Evolutionary conservation across 1,140 invertebrate species (phyloP), one percentile per base, ranked within the genome.

Genomic region (Araneus ventricosus): DNA sequence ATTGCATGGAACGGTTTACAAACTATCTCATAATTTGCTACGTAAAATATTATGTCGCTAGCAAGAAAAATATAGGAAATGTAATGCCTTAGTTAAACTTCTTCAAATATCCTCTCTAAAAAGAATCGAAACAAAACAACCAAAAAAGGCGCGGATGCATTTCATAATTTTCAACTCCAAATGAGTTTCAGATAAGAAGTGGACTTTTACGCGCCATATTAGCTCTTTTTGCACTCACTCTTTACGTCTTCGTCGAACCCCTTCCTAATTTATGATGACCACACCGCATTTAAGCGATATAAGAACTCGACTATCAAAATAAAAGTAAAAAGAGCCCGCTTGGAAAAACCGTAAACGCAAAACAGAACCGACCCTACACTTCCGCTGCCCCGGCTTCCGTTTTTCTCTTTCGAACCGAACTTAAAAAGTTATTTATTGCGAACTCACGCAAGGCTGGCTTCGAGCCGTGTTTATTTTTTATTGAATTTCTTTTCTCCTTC

Each of bases 71-170:
- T 8, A 45, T 8, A 8, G 10, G 10, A 45, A 45, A 4, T 0
- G 0, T 8, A 6, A 8, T 8, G 7, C 10, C 7, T 45, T 45
- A 45, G 1, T 45, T 0, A 52, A 14, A 52, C 17, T 17, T 52
- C 45, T 52, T 17, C 45, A 14, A 52, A 52, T 52, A 52, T 4
- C 7, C 6, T 8, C 7, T 8, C 7, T 0, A 6, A 41, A 41
- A 41, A 41, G 45, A 52, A 52, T 52, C 98, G 94, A 96, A 99
- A 96, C 98, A 99, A 97, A 98, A 97, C 96, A 99, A 98, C 96
- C 97, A 98, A 97, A 98, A 99, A 96, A 97, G 97, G 63, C 59
- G 2, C 14, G 8, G 3, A 27, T 67, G n/a, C 24, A 10, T 27
- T 27, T 27, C 24, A 67, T 27, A 27, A 67, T 67, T 30, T 67